Evolutionary conservation across 2,888 invertebrate genomes (phyloP), one percentile per base, ranked within the genome.

Genomic region (Anticlea derivata): DNA sequence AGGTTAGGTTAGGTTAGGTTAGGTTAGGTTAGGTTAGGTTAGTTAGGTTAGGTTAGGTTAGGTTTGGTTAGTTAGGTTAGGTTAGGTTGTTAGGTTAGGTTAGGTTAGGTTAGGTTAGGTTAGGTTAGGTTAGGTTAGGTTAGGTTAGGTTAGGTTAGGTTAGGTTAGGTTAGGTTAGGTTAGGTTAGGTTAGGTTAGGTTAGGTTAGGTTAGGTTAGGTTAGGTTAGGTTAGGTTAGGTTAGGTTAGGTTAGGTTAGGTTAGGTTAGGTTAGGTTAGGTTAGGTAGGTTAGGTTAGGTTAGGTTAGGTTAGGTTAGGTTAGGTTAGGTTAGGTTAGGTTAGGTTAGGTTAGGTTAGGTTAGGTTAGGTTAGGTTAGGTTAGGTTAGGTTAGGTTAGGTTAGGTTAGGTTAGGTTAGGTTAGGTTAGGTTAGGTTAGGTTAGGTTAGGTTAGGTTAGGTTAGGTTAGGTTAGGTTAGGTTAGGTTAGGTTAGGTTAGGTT

Each of bases 231-330:
- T 55, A 50, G 50, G 55, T 55, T 55, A 55, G n/a, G n/a, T n/a
- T n/a, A n/a, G n/a, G n/a, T n/a, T n/a, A n/a, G n/a, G n/a, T 55
- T 55, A 51, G 51, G 56, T 56, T 56, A 56, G 56, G 56, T 56
- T 56, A 51, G 54, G 58, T 58, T 56, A 56, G 56, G 55, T 56
- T 56, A 51, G 51, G 58, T 60, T 51, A 56, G 56, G 49, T 52
- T 52, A 52, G 56, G 52, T n/a, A n/a, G n/a, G n/a, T n/a, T n/a
- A n/a, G n/a, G n/a, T n/a, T n/a, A n/a, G n/a, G n/a, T n/a, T n/a
- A 39, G 56, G 46, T 55, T 55, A 55, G 55, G 46, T 55, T 50
- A 55, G 50, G 41, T 41, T 46, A 35, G 38, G 47, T 48, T 48
- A 40, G 48, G 48, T 48, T 48, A 40, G 48, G 40, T 48, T 43